These are phyloP conservation scores for cat (Felis catus) DNA, from an alignment of 2,113 vertebrate species.

Conservation along the genomic window DNA sequence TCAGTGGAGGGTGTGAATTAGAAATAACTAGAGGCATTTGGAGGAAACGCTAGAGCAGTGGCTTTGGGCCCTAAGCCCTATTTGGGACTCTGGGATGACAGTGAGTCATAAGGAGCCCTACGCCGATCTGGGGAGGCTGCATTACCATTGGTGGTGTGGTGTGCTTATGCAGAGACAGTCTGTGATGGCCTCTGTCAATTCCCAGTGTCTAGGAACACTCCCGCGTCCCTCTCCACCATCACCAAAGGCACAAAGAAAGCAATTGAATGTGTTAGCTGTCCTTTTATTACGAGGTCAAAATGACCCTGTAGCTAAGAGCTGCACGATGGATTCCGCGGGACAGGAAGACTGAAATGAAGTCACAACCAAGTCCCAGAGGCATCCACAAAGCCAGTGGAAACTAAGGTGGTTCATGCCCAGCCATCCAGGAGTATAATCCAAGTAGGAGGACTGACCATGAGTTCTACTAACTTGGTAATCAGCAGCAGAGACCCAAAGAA, in stretches of 20 bases:
- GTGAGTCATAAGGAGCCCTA: background rate
- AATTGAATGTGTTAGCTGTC: background rate
- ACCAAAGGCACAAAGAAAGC: background rate
- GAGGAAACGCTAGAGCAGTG: background rate
- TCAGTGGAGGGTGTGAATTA: background rate
- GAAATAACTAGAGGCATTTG: background rate
- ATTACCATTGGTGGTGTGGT: background rate
- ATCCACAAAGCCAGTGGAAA: background rate
- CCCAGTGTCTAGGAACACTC: background rate
- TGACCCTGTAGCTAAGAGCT: background rate
- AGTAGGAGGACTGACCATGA: background rate
- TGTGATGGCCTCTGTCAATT: background rate
- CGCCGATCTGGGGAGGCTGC: no score
- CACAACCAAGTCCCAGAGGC: background rate
- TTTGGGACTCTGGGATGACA: background rate
- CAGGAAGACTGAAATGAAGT: background rate
- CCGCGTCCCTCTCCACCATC: background rate
- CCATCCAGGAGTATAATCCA: background rate
- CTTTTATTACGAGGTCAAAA: background rate
- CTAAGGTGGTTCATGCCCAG: background rate
- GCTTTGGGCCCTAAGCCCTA: background rate
- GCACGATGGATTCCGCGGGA: background rate
- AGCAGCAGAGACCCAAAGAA: background rate
- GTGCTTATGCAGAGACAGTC: background rate
- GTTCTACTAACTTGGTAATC: background rate